These are phyloP conservation scores for Pseudolycoriella hygida DNA, from an alignment of 2,888 invertebrate genomes.

Conservation along the genomic window DNA sequence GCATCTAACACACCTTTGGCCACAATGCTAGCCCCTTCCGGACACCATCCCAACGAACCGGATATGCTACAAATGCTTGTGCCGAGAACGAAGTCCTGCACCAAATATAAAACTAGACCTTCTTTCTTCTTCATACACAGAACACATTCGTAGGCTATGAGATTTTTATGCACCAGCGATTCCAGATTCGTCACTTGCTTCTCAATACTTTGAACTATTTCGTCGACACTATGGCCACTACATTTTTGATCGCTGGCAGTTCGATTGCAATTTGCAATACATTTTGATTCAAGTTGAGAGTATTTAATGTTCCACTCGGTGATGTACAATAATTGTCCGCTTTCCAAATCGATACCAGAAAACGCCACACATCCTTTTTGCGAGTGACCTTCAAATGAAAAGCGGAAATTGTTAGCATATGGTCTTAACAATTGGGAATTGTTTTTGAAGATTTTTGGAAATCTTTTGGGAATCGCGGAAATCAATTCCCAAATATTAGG, in stretches of 20 bases:
- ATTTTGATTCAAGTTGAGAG: slow-evolving; percentile 25
- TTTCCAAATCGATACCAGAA: slow-evolving; percentile 54
- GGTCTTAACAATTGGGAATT: neutral
- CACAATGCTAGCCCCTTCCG: slow-evolving; percentile 32
- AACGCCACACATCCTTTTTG: slow-evolving; percentile 54
- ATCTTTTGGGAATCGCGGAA: too few relatives aligned
- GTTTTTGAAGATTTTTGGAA: too few relatives aligned
- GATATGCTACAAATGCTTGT: slow-evolving; percentile 25
- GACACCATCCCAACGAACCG: slow-evolving; percentile 24
- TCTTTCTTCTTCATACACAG: slow-evolving; percentile 42
- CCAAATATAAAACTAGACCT: slow-evolving; percentile 42
- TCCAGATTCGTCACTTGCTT: slow-evolving; percentile 58
- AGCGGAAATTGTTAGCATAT: neutral
- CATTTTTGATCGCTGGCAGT: slow-evolving; percentile 17
- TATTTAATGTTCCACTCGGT: slow-evolving; percentile 55
- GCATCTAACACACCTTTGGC: slow-evolving; percentile 56
- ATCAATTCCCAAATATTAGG: too few relatives aligned
- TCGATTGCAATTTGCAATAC: slow-evolving; percentile 20
- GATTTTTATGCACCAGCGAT: slow-evolving; percentile 44
- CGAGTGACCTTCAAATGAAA: slow-evolving; percentile 48
- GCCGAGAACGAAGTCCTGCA: slow-evolving; percentile 47
- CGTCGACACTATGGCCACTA: slow-evolving; percentile 24
- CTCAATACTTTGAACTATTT: slow-evolving; percentile 36
- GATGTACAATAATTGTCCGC: slow-evolving; percentile 52
- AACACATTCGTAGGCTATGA: slow-evolving; percentile 61